Percentiles rank a stretch among this genome's conserved stretches.
phyloP scores from a whole-genome alignment of 2,888 invertebrate genomes.

The Tetragnatha montana region DNA sequence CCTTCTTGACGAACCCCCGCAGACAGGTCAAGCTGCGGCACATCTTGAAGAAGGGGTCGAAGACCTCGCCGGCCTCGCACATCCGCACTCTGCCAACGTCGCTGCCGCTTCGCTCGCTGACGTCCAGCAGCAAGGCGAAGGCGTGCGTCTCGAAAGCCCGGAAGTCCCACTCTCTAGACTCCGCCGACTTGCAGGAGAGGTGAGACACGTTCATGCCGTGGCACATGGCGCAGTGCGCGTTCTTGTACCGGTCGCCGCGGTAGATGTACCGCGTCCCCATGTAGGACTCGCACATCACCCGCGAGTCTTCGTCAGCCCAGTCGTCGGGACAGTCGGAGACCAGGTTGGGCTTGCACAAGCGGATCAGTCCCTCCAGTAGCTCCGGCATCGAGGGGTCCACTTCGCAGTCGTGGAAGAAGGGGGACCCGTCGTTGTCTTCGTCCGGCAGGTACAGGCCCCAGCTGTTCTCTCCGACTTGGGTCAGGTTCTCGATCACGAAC shows the following conservation, averaged over 20 bases:
- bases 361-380: conserved; percentile 75
- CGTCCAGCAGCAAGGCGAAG: conserved; percentile 77
- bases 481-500: conserved; percentile 72
- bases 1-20: conserved; percentile 73
- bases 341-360: conserved; percentile 75
- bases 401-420: conserved; percentile 75
- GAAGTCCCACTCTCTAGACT: conserved; percentile 70
- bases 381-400: conserved; percentile 76
- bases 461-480: conserved; percentile 72
- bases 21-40: conserved; percentile 77
- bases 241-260: conserved; percentile 76
- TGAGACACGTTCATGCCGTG: conserved; percentile 76
- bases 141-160: conserved; percentile 74
- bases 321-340: conserved; percentile 75
- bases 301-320: conserved; percentile 76
- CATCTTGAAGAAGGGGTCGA: conserved; percentile 77
- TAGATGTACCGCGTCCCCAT: conserved; percentile 76
- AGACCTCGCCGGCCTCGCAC: conserved; percentile 75
- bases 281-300: conserved; percentile 76
- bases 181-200: conserved; percentile 73
- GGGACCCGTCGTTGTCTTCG: conserved; percentile 43
- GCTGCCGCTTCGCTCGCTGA: conserved; percentile 72
- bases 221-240: conserved; percentile 78
- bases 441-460: conserved; percentile 66
- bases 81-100: conserved; percentile 73